Percentiles rank a stretch among this genome's conserved stretches.
phyloP scores from a whole-genome alignment of 2,888 invertebrate genomes.

The Oasisia sp. region DNA sequence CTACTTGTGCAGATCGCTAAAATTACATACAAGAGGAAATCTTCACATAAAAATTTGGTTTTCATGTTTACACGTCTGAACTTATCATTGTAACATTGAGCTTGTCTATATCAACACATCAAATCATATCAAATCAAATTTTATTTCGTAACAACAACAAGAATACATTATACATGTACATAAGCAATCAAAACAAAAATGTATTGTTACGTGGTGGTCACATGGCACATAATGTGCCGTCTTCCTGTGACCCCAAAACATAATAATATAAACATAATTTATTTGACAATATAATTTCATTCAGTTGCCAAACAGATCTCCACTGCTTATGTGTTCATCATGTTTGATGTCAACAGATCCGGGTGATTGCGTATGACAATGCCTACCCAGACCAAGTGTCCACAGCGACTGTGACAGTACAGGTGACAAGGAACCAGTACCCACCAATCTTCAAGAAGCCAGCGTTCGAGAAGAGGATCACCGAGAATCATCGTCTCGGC shows the following conservation, averaged over 20 bases:
- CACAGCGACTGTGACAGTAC: constrained; percentile 38
- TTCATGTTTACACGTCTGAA: not conserved
- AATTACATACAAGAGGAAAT: not conserved
- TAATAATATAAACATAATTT: too few relatives aligned
- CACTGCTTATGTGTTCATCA: not conserved
- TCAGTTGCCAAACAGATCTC: not conserved
- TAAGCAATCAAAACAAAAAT: too few relatives aligned
- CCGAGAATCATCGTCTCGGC: constrained; percentile 51
- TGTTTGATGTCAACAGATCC: constrained; percentile 29
- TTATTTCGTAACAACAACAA: too few relatives aligned
- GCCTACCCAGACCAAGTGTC: constrained; percentile 43
- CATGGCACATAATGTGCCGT: too few relatives aligned
- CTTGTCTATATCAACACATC: not conserved
- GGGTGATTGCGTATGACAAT: constrained; percentile 39
- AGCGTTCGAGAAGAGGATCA: constrained; percentile 45
- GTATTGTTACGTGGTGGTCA: too few relatives aligned
- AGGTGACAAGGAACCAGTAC: constrained; percentile 49
- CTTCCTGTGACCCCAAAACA: too few relatives aligned
- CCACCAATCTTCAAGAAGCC: constrained; percentile 48
- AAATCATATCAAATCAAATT: too few relatives aligned
- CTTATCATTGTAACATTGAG: not conserved
- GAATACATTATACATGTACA: too few relatives aligned
- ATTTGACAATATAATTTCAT: too few relatives aligned
- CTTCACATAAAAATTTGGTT: not conserved
- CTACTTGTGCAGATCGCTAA: not conserved